A percentile compares a stretch with the other conserved stretches of the same genome.
Conservation (phyloP, 2,888 invertebrate species). For the Amblyteles armatorius region DNA sequence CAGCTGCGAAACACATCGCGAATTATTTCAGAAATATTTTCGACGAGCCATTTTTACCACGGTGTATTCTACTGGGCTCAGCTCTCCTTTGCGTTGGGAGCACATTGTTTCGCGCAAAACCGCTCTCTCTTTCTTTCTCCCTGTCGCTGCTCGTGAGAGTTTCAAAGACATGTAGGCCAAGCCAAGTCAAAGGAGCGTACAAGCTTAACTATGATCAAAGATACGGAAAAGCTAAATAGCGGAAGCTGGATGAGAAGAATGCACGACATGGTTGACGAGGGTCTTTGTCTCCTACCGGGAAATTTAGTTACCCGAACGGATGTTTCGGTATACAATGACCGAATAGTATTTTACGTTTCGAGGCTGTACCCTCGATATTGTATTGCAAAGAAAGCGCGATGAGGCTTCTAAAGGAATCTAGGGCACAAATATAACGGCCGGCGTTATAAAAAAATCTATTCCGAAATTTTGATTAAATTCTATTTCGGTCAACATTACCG, state of each 20-base stretch:
- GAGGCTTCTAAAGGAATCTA: background rate
- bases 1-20: background rate
- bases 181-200: constrained; percentile 56
- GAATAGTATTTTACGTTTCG: background rate
- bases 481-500: background rate
- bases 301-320: constrained; percentile 11
- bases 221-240: constrained; percentile 39
- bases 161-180: constrained; percentile 65
- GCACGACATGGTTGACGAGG: constrained; percentile 25
- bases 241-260: constrained; percentile 39
- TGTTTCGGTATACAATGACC: background rate
- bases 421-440: background rate
- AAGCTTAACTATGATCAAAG: constrained; percentile 60
- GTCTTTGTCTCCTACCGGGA: constrained; percentile 23
- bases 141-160: constrained; percentile 15
- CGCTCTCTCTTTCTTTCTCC: background rate
- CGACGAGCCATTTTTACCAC: constrained; percentile 2
- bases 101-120: constrained; percentile 56
- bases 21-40: constrained; percentile 28
- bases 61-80: background rate
- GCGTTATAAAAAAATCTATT: background rate
- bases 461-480: background rate
- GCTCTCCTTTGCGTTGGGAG: constrained; percentile 26
- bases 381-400: background rate
- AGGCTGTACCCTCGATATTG: background rate